Base-by-base conservation (phyloP, 2,888 invertebrate species). In the Melolontha melolontha region DNA sequence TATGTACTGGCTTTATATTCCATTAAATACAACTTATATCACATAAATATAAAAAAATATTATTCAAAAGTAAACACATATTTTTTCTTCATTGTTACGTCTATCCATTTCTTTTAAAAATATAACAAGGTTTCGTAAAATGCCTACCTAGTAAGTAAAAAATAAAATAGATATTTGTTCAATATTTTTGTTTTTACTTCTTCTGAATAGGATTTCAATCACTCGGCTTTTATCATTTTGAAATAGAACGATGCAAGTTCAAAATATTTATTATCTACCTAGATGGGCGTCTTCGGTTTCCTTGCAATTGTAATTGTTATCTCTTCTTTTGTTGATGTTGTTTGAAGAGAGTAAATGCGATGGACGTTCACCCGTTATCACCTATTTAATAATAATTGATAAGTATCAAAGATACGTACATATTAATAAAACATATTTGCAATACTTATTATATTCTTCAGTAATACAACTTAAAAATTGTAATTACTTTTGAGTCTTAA, bases 231-330 rank as follows among this genome's bases (percentile, higher is more conserved):
- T 34, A 34, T 34, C 17, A 14, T 44, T 34, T 39, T 10, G 22
- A 27, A 51, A 51, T 52, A 17, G 12, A 66, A 49, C 47, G 57
- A 66, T 55, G 66, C 57, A 49, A 57, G 57, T 66, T 34, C 14
- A 44, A 57, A 47, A 39, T 39, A 39, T 49, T 66, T 71, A 68
- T 72, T 74, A 82, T 77, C 82, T 81, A 78, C 76, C 75, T 73
- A 81, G 78, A 72, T 82, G 81, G 76, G 81, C 80, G 77, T 82
- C 79, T 75, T 80, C 79, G 44, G 79, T 75, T 71, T 79, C 78
- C 65, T 79, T 80, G 77, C 81, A 81, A 72, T 81, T 81, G 75
- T 79, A 78, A 75, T 82, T 82, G 74, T 76, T 80, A 73, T 81
- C 81, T 64, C 81, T 77, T 70, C 77, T 72, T 51, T 73, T 73